Conservation (phyloP, 2,797 vertebrate species). For the Petrocephalus sullivani region DNA sequence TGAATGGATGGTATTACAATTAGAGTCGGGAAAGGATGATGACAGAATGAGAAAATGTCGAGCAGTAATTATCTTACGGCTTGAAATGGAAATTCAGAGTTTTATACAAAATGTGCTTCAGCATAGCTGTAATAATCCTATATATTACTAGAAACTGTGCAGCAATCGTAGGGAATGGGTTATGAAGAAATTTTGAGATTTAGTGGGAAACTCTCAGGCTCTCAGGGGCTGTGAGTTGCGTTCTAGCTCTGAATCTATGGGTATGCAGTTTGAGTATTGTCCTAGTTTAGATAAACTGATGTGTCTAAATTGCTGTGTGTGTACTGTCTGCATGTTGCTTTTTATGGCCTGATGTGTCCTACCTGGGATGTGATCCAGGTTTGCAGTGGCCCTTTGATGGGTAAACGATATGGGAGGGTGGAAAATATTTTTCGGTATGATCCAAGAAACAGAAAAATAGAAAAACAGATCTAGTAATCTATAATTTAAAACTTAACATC, state of each 20-base stretch:
- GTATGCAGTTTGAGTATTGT: not conserved
- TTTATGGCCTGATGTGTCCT: not conserved
- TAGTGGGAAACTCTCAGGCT: not conserved
- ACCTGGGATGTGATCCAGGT: not conserved
- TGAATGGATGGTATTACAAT: not conserved
- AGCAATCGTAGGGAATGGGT: not conserved
- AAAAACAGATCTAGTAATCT: constrained; percentile 5
- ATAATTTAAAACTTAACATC: not conserved
- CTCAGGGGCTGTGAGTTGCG: not conserved
- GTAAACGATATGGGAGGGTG: not conserved
- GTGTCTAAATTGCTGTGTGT: not conserved
- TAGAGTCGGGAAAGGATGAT: not conserved
- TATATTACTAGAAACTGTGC: not conserved
- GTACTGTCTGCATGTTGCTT: not conserved
- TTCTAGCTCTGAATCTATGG: not conserved
- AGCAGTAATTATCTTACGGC: not conserved
- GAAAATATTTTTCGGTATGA: not conserved
- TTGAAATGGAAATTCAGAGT: constrained; percentile 1
- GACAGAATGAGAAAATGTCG: constrained; percentile 1
- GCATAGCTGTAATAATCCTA: not conserved
- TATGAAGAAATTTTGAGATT: not conserved
- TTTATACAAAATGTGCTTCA: not conserved
- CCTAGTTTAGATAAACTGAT: not conserved
- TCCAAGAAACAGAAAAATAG: not conserved
- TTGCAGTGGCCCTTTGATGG: not conserved